Percentiles rank a stretch among this genome's conserved stretches.
These are phyloP conservation scores for Tolypeutes matacus DNA, from an alignment of 2,797 vertebrate species.

Conservation along the genomic window DNA sequence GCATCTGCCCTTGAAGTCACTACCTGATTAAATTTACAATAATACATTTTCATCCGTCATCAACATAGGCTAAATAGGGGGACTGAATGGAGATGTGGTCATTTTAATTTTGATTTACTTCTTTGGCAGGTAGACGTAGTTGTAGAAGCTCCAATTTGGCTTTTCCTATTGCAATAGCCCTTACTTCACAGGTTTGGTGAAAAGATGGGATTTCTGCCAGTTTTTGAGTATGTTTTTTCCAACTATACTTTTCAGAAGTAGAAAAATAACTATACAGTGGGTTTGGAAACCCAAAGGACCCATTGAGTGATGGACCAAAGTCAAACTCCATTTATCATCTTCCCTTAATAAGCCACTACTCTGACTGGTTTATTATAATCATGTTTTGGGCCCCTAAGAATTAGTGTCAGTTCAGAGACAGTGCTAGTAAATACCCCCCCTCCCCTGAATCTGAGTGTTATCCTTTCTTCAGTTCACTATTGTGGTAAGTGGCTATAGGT, in stretches of 20 bases:
- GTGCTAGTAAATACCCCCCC: background rate
- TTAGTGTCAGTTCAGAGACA: constrained; percentile 20
- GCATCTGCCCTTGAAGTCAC: background rate
- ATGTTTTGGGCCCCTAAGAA: constrained; percentile 6
- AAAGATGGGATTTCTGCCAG: background rate
- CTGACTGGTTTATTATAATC: background rate
- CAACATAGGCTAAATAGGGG: background rate
- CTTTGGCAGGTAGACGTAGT: background rate
- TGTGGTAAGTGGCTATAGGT: background rate
- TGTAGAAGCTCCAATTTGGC: background rate
- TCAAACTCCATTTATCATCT: background rate
- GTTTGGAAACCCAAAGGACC: background rate
- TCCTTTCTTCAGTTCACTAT: background rate
- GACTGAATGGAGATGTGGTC: background rate
- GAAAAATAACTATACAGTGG: background rate
- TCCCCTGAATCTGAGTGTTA: background rate
- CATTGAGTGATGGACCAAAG: background rate
- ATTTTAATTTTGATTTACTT: background rate
- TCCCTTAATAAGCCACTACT: background rate
- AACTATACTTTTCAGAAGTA: background rate
- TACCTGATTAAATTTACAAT: background rate
- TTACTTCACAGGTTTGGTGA: background rate
- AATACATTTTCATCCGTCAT: background rate
- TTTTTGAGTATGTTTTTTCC: constrained; percentile 18
- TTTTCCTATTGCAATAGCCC: background rate